Percentiles rank a stretch among this genome's conserved stretches.
Evolutionary conservation across 2,888 invertebrate species (phyloP).

Genomic region (Pterostichus niger): DNA sequence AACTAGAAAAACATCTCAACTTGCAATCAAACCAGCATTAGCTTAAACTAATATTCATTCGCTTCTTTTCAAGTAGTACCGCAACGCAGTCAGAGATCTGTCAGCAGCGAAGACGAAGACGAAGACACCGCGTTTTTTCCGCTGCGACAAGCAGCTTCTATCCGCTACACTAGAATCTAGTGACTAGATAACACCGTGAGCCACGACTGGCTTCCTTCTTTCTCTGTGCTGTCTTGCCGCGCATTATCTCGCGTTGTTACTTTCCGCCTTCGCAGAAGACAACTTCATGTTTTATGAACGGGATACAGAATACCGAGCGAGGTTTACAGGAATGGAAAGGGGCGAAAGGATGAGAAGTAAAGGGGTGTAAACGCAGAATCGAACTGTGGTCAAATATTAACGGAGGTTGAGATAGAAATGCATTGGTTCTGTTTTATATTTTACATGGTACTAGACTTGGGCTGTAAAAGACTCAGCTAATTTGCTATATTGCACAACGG

Average conservation of each 20-base stretch:
- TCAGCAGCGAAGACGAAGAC: background rate
- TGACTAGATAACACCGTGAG: slow-evolving; percentile 3
- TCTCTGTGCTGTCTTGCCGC: slow-evolving; percentile 6
- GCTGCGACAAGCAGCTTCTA: slow-evolving; percentile 10
- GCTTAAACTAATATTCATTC: slow-evolving; percentile 12
- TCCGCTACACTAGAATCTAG: background rate
- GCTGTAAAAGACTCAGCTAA: too few species aligned
- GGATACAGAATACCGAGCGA: slow-evolving; percentile 4
- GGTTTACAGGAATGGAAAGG: slow-evolving; percentile 1
- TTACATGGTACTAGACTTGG: too few species aligned
- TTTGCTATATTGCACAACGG: too few species aligned
- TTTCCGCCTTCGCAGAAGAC: slow-evolving; percentile 35
- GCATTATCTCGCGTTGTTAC: slow-evolving; percentile 61
- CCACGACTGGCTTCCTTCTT: background rate
- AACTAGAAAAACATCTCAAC: too few species aligned
- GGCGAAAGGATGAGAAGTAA: background rate
- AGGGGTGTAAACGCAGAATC: slow-evolving; percentile 37
- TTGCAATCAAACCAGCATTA: slow-evolving; percentile 22
- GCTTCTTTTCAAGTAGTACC: background rate
- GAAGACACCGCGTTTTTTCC: background rate
- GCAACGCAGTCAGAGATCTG: background rate
- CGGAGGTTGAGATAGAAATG: background rate
- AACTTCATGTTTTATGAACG: slow-evolving; percentile 59
- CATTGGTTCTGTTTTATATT: background rate
- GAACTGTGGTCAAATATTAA: slow-evolving; percentile 44